phyloP scores from a whole-genome alignment of 2,888 invertebrate genomes.

The Tetropium fuscum region DNA sequence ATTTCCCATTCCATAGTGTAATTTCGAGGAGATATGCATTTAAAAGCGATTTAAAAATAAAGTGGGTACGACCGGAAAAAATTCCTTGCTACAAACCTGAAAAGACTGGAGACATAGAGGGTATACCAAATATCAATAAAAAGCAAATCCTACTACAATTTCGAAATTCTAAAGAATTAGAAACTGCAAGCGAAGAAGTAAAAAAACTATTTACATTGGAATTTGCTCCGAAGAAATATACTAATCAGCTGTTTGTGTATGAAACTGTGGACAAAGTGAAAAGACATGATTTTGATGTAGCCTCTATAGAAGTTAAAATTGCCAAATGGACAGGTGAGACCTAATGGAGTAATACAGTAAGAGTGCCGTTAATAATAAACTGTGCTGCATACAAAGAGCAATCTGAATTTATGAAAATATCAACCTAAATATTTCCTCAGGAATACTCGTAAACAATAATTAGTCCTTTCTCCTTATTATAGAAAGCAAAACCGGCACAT shows the following conservation, averaged over 20 bases:
- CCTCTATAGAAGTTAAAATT: conserved; percentile 80
- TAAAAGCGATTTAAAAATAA: conserved; percentile 80
- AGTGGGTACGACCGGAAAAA: conserved; percentile 82
- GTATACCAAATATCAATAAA: conserved; percentile 70
- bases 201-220: conserved; percentile 78
- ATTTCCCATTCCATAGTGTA: too few species aligned
- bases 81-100: conserved; percentile 74
- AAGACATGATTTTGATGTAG: conserved; percentile 76
- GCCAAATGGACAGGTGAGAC: conserved; percentile 76
- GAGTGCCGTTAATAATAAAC: too few species aligned
- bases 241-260: conserved; percentile 67
- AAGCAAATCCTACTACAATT: conserved; percentile 69
- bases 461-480: too few species aligned
- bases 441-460: too few species aligned
- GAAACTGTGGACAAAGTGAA: conserved; percentile 73
- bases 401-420: too few species aligned
- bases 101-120: conserved; percentile 78
- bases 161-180: conserved; percentile 75
- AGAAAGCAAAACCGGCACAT: too few species aligned
- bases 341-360: too few species aligned
- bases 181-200: conserved; percentile 77
- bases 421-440: too few species aligned
- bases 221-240: conserved; percentile 73
- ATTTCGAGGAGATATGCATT: conserved; percentile 66
- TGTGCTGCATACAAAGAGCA: too few species aligned